Conservation (phyloP, 2,797 vertebrate species). For the Leptoclinus maculatus region DNA sequence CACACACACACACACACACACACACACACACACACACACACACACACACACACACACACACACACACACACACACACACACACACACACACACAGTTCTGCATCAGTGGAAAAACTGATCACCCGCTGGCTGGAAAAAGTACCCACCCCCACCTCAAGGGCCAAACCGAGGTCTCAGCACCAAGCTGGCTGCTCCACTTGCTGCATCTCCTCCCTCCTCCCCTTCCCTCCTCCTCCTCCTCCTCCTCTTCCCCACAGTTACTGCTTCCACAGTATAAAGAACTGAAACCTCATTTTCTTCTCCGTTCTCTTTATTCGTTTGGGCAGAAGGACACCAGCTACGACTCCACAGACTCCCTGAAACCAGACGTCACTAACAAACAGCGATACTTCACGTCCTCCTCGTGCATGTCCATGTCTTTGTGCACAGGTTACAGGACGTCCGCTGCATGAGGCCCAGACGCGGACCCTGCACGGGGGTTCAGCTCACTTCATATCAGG, state of each 20-base stretch:
- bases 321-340: slow-evolving; percentile 73
- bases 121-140: slow-evolving; percentile 62
- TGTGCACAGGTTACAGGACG: slow-evolving; percentile 60
- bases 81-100: slow-evolving; percentile 51
- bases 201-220: slow-evolving; percentile 27
- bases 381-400: slow-evolving; percentile 69
- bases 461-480: neutral
- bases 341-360: slow-evolving; percentile 70
- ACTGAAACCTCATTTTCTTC: slow-evolving; percentile 19
- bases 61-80: neutral
- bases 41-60: neutral
- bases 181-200: slow-evolving; percentile 58
- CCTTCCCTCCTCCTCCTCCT: neutral
- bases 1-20: slow-evolving; percentile 10
- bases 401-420: slow-evolving; percentile 35
- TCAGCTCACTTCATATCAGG: slow-evolving; percentile 50
- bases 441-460: slow-evolving; percentile 45
- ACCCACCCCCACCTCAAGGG: slow-evolving; percentile 59
- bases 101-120: slow-evolving; percentile 77
- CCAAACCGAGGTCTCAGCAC: slow-evolving; percentile 63
- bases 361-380: slow-evolving; percentile 66
- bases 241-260: neutral
- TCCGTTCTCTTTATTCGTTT: slow-evolving; percentile 81
- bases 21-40: slow-evolving; percentile 3
- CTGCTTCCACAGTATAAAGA: slow-evolving; percentile 21